Evolutionary conservation across 2,113 vertebrate species (phyloP).

Genomic region (Pelobates fuscus): DNA sequence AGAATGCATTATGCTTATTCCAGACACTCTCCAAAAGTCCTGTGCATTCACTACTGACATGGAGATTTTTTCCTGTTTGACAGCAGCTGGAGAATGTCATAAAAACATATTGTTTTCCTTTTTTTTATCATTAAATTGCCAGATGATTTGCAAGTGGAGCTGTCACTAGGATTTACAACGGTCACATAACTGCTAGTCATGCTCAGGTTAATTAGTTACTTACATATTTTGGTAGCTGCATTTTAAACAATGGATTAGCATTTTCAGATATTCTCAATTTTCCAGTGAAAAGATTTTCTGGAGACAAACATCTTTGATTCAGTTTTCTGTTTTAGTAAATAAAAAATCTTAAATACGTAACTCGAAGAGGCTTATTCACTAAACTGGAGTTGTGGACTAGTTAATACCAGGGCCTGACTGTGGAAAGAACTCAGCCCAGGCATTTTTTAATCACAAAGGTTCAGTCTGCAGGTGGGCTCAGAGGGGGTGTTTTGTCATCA

Average conservation of each 20-base stretch:
- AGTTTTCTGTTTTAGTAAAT: neutral
- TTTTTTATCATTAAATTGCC: neutral
- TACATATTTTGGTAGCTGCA: conserved; percentile 7
- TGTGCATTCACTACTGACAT: neutral
- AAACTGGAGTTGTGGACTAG: too few relatives aligned
- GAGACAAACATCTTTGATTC: neutral
- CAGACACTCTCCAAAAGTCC: neutral
- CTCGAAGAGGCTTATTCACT: neutral
- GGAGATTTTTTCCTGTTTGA: neutral
- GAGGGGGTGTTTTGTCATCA: too few relatives aligned
- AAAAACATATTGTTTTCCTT: neutral
- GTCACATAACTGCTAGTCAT: neutral
- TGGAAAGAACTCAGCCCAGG: too few relatives aligned
- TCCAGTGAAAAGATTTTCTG: neutral
- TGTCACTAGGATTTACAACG: conserved; percentile 3
- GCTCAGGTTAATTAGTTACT: conserved; percentile 1
- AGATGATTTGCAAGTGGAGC: conserved; percentile 5
- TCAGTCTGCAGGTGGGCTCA: too few relatives aligned
- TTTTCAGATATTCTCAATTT: conserved; percentile 10
- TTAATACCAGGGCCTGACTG: too few relatives aligned
- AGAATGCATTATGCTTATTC: neutral
- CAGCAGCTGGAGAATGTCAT: neutral
- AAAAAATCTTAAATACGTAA: neutral
- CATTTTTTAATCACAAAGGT: too few relatives aligned
- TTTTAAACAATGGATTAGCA: neutral